Conservation (phyloP, 2,797 vertebrate genomes). For the Poeciliopsis turneri region DNA sequence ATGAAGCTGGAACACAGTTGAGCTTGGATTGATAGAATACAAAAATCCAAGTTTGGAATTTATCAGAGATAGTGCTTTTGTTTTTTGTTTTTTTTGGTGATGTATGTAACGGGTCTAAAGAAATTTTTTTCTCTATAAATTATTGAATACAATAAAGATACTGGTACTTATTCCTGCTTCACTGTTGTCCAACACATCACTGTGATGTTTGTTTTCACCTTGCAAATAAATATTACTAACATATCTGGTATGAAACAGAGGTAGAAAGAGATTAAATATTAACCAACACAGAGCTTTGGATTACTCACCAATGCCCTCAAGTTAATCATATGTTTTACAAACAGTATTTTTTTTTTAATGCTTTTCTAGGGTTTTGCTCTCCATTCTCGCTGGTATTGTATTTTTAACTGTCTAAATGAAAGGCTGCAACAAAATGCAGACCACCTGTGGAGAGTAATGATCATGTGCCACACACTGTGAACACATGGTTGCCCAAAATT, state of each 20-base stretch:
- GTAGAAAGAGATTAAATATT: neutral
- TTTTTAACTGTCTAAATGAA: neutral
- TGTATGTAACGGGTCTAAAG: too few relatives aligned
- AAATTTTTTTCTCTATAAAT: too few relatives aligned
- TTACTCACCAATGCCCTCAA: neutral
- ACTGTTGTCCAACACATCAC: neutral
- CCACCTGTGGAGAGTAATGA: neutral
- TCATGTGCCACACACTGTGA: neutral
- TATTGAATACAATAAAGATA: neutral
- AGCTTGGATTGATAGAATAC: neutral
- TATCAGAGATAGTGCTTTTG: neutral
- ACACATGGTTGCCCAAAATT: constrained; percentile 2
- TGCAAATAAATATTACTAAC: neutral
- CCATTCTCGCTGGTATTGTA: neutral
- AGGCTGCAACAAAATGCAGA: neutral
- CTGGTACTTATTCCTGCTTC: neutral
- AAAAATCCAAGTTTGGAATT: neutral
- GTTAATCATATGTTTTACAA: neutral
- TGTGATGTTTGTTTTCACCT: neutral
- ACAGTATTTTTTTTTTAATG: neutral
- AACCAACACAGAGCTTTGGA: neutral
- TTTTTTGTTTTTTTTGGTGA: too few relatives aligned
- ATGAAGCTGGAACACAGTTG: neutral
- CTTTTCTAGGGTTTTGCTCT: neutral
- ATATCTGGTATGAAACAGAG: neutral